A percentile compares a stretch with the other conserved stretches of the same genome.
Evolutionary conservation across 2,113 vertebrate species (phyloP).

Genomic region (Struthidea cinerea): DNA sequence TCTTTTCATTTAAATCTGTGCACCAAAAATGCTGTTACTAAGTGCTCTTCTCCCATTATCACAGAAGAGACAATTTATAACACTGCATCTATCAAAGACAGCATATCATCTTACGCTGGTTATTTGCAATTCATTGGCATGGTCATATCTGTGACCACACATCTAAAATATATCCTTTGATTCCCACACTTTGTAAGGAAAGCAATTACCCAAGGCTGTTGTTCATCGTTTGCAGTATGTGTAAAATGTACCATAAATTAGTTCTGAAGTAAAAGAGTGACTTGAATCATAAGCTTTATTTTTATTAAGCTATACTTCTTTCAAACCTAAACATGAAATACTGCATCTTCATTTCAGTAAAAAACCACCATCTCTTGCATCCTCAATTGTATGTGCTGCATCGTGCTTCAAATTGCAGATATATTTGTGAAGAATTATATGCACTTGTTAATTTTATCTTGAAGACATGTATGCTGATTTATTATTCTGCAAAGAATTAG

Average conservation of each 20-base stretch:
- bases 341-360: neutral
- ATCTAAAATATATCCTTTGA: conserved; percentile 3
- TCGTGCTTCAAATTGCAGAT: neutral
- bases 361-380: neutral
- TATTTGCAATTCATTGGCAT: neutral
- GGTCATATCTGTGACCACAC: neutral
- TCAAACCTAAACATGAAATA: neutral
- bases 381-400: neutral
- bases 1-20: neutral
- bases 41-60: neutral
- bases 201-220: neutral
- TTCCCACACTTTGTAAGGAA: neutral
- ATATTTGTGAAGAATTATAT: neutral
- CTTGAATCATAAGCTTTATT: conserved; percentile 21
- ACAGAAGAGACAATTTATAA: neutral
- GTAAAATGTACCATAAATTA: neutral
- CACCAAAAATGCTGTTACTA: neutral
- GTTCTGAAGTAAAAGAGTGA: conserved; percentile 14
- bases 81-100: neutral
- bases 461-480: neutral
- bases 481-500: neutral
- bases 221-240: neutral
- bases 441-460: neutral
- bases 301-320: conserved; percentile 4
- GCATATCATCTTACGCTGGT: neutral